A percentile compares a stretch with the other conserved stretches of the same genome.
These are phyloP conservation scores for Cardiocondyla obscurior DNA, from an alignment of 1,140 invertebrate genomes.

Conservation along the genomic window DNA sequence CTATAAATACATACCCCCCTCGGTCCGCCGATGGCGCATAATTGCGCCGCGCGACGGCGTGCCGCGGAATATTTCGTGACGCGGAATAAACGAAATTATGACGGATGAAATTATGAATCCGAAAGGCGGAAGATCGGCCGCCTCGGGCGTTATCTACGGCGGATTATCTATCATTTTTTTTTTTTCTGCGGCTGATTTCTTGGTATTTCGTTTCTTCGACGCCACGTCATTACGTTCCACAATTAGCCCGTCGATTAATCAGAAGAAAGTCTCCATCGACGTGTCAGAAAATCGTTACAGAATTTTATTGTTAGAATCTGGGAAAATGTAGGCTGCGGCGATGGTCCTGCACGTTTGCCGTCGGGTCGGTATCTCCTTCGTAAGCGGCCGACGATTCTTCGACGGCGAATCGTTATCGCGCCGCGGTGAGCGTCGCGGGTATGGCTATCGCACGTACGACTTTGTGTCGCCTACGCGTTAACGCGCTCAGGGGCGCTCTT, in stretches of 20 bases:
- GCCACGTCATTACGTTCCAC: too few relatives aligned
- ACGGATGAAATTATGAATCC: not conserved
- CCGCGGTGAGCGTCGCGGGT: constrained; percentile 19
- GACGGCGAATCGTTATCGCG: constrained; percentile 26
- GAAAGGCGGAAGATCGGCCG: not conserved
- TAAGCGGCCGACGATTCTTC: constrained; percentile 34
- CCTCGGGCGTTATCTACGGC: too few relatives aligned
- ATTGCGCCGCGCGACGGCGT: not conserved
- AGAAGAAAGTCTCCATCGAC: too few relatives aligned
- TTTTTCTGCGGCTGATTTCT: too few relatives aligned
- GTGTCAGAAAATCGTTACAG: not conserved
- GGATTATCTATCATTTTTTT: too few relatives aligned
- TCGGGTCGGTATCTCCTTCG: not conserved
- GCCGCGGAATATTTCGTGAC: constrained; percentile 1
- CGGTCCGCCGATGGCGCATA: not conserved
- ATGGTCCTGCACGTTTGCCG: not conserved
- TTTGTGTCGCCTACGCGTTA: constrained; percentile 54
- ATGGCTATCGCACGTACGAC: constrained; percentile 53
- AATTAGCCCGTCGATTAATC: too few relatives aligned
- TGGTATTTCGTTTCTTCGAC: too few relatives aligned
- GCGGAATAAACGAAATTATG: not conserved
- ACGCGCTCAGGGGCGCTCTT: constrained; percentile 63
- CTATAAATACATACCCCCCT: constrained; percentile 50
- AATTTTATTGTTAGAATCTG: not conserved
- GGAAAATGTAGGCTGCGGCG: not conserved